phyloP scores from a whole-genome alignment of 2,797 vertebrate genomes.

The Gobionotothen gibberifrons region DNA sequence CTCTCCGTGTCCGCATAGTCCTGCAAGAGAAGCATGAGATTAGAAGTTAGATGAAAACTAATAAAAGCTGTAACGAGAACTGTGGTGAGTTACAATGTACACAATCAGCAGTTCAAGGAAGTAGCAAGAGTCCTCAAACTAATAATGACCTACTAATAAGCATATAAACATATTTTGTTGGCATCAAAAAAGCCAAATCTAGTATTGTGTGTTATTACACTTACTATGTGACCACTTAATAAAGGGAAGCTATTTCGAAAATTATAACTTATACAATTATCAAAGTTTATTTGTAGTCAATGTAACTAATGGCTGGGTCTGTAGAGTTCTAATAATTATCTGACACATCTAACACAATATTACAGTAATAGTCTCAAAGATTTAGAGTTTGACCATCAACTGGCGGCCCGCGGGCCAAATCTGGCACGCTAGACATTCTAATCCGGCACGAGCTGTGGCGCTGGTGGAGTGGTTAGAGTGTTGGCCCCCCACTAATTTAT shows the following conservation, averaged over 20 bases:
- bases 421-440: no score
- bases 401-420: no score
- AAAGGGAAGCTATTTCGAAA: no score
- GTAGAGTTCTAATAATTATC: no score
- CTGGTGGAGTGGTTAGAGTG: no score
- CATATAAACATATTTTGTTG: neutral
- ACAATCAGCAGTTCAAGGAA: neutral
- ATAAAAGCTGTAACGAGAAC: neutral
- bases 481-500: no score
- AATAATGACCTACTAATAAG: neutral
- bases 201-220: neutral
- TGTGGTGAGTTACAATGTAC: neutral
- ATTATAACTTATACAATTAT: no score
- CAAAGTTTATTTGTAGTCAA: no score
- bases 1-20: conserved; percentile 95
- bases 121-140: neutral
- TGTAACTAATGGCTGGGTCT: no score
- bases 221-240: neutral
- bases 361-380: neutral
- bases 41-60: rapidly evolving
- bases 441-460: no score
- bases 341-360: neutral
- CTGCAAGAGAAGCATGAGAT: conserved; percentile 69
- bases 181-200: neutral
- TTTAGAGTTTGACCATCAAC: no score